Base-by-base conservation (phyloP, 2,797 vertebrate genomes). In the Sciurus vulgaris region DNA sequence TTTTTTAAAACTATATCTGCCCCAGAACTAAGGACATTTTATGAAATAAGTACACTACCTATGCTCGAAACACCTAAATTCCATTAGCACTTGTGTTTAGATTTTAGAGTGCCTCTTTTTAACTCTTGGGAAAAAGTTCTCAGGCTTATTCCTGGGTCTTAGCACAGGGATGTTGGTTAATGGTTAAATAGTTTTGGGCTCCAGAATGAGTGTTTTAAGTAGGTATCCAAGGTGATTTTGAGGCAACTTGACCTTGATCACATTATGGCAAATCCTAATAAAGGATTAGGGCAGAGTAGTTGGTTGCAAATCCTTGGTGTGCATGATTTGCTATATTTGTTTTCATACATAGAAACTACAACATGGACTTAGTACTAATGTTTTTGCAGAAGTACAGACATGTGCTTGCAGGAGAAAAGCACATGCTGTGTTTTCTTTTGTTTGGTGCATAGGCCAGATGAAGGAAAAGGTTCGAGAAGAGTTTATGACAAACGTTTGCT, bases 1-100 rank as follows among this genome's bases (percentile, higher is more conserved):
- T 91, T 93, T 89, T 67, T 69, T 67, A 84, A 81, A 82, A 49
- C 44, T 56, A 4, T 77, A 7, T 95, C 69, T 54, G 26, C 8
- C 86, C 70, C 26, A 65, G 18, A 93, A 90, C 76, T 74, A 79
- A 47, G 30, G 47, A 30, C 26, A 74, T 14, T 38, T 93, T 44
- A 30, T 83, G 69, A 92, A 86, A 73, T 67, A 59, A 73, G 12
- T 14, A 54, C 2, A 41, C 38, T 26, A 6, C 3, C 13, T 51
- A 73, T 5, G 41, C 7, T n/a, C 22, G 3, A 78, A 76, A 51
- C 38, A 61, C 38, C 77, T 63, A 56, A 61, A 89, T 22, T 33
- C 44, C 30, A 70, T 38, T 74, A 73, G 24, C 26, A 85, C 20
- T 11, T 51, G 49, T 49, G 5, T 67, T 91, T 63, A 83, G 65